Conservation (phyloP, 1,140 invertebrate genomes). For the Colletes latitarsis region DNA sequence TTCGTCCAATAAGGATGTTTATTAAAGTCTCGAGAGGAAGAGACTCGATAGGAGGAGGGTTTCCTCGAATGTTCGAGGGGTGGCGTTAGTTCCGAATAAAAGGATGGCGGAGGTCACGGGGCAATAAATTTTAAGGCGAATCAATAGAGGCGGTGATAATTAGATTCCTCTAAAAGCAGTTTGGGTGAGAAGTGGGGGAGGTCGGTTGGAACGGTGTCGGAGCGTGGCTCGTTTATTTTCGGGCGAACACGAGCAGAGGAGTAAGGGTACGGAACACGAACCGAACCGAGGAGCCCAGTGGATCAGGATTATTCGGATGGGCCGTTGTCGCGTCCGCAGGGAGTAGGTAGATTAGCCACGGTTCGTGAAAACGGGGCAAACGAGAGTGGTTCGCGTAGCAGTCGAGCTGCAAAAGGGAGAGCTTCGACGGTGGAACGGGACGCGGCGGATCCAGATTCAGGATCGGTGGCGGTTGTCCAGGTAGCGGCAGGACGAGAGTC, state of each 20-base stretch:
- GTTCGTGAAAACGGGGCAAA: slow-evolving; percentile 43
- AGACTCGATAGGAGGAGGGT: background rate
- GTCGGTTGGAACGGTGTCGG: background rate
- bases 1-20: no score
- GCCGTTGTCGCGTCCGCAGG: slow-evolving; percentile 13
- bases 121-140: slow-evolving; percentile 23
- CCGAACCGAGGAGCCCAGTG: slow-evolving; percentile 19
- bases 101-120: no score
- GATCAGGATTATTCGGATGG: slow-evolving; percentile 59
- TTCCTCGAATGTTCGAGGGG: no score
- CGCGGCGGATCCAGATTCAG: background rate
- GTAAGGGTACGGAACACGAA: background rate
- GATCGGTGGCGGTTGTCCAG: slow-evolving; percentile 6
- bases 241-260: slow-evolving; percentile 10
- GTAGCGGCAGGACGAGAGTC: slow-evolving; percentile 8
- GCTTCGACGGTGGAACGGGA: background rate
- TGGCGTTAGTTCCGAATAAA: background rate
- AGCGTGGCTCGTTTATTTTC: slow-evolving; percentile 52
- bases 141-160: slow-evolving; percentile 50
- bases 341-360: slow-evolving; percentile 57
- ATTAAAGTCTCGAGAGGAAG: background rate
- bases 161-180: slow-evolving; percentile 23
- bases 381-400: slow-evolving; percentile 11
- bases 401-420: background rate
- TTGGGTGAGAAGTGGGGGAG: background rate